These are phyloP conservation scores for Ciconia stormi DNA, from an alignment of 2,113 vertebrate species.

Conservation along the genomic window DNA sequence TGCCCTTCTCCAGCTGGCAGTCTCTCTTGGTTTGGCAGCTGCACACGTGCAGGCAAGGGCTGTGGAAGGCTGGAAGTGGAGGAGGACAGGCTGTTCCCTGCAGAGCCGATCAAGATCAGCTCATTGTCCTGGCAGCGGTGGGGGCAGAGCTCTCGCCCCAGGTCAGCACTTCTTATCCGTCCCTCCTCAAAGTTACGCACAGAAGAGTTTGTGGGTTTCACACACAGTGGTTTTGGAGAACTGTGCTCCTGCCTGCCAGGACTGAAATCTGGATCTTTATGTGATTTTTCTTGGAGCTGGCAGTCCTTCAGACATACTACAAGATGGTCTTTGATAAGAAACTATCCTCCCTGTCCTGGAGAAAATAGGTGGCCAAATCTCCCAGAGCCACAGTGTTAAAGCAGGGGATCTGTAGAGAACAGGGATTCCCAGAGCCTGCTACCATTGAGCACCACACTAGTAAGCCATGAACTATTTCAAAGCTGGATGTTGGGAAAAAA, in stretches of 20 bases:
- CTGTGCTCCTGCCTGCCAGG: neutral
- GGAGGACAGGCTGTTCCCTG: neutral
- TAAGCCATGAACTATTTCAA: neutral
- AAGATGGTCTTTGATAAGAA: neutral
- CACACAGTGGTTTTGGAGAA: neutral
- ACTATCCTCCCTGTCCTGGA: neutral
- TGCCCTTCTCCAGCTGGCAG: slow-evolving; percentile 9
- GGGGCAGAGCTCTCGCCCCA: neutral
- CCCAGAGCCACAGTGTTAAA: neutral
- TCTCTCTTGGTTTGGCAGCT: neutral
- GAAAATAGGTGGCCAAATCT: neutral
- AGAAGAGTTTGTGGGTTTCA: neutral
- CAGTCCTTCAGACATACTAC: neutral
- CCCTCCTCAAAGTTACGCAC: neutral
- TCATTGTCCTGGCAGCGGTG: neutral
- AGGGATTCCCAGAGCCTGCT: neutral
- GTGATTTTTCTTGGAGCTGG: neutral
- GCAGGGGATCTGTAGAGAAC: neutral
- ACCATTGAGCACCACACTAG: neutral
- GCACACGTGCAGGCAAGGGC: neutral
- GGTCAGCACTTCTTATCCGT: neutral
- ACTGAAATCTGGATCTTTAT: neutral
- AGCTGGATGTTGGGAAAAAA: neutral
- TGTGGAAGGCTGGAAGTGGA: neutral
- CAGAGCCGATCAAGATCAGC: neutral